A percentile compares a stretch with the other conserved stretches of the same genome.
These are phyloP conservation scores for Lytechinus pictus DNA, from an alignment of 35 echinoderm and acorn worm species.

Conservation along the genomic window DNA sequence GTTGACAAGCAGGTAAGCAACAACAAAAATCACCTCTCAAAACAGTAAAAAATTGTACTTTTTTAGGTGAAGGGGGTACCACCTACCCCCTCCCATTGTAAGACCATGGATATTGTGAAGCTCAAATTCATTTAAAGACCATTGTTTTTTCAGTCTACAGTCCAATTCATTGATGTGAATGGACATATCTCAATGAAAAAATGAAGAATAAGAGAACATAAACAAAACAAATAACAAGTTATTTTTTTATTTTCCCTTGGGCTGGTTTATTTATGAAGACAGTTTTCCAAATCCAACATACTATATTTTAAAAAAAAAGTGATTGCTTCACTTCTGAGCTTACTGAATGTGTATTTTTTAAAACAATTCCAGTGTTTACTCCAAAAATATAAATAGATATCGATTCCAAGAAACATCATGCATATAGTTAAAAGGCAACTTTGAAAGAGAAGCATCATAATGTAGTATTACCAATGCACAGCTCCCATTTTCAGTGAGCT, in stretches of 20 bases:
- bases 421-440: background rate
- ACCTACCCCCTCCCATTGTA: too few species aligned
- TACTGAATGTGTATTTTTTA: background rate
- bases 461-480: background rate
- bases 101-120: too few species aligned
- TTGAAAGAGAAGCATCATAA: background rate
- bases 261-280: background rate
- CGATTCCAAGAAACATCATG: background rate
- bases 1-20: too few species aligned
- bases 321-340: background rate
- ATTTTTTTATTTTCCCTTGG: background rate
- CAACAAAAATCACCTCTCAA: too few species aligned
- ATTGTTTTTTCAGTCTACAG: too few species aligned
- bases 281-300: background rate
- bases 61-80: too few species aligned
- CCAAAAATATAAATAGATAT: slow-evolving; percentile 15
- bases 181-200: too few species aligned
- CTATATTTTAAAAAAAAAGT: background rate
- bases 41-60: too few species aligned
- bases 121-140: too few species aligned
- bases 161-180: too few species aligned
- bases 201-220: background rate
- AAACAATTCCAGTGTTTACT: background rate
- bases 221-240: background rate
- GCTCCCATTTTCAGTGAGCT: background rate